Percentiles rank a stretch among this genome's conserved stretches.
Evolutionary conservation across 2,113 vertebrate species (phyloP).

Genomic region (Lophotis ruficrista): DNA sequence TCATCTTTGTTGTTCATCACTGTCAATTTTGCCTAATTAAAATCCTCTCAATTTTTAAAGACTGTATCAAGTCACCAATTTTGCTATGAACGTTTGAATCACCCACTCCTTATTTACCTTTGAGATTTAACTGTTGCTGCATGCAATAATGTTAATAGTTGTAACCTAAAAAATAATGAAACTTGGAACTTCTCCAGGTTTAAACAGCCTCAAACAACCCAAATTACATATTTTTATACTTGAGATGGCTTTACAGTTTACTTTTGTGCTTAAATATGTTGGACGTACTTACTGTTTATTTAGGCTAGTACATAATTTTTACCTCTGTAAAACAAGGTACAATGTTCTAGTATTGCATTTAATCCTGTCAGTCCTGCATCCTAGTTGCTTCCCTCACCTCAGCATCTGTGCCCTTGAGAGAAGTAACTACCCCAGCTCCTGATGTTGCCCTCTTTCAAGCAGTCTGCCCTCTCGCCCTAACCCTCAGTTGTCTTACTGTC

Average conservation of each 20-base stretch:
- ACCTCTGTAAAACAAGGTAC: neutral
- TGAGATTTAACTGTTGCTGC: neutral
- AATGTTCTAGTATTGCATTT: neutral
- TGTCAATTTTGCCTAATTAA: slow-evolving; percentile 15
- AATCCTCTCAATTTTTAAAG: neutral
- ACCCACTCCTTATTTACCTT: neutral
- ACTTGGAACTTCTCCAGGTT: neutral
- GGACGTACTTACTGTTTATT: neutral
- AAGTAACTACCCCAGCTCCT: neutral
- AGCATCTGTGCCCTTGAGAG: neutral
- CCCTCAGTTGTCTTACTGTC: neutral
- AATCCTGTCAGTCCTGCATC: neutral
- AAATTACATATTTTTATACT: neutral
- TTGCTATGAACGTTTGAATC: neutral
- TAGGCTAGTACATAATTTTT: neutral
- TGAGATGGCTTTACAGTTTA: neutral
- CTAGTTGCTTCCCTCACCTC: neutral
- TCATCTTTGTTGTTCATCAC: neutral
- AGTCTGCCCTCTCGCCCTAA: neutral
- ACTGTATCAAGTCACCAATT: neutral
- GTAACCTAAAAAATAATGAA: neutral
- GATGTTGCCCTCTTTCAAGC: neutral
- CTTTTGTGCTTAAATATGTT: neutral
- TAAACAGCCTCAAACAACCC: neutral
- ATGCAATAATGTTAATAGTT: neutral